These are phyloP conservation scores for Netelia fuscicornis DNA, from an alignment of 2,888 invertebrate species.

Conservation along the genomic window DNA sequence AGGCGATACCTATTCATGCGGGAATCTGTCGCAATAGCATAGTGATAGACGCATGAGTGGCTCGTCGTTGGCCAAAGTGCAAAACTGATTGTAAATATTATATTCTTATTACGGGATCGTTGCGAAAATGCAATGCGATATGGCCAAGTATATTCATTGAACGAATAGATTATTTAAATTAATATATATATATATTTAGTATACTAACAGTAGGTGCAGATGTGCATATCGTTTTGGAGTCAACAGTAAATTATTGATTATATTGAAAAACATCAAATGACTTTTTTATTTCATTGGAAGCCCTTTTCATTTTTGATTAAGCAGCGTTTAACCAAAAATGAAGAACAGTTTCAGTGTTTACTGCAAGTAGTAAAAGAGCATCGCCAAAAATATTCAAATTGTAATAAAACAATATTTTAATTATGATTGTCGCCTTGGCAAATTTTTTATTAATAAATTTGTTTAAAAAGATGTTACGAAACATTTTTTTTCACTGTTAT, in stretches of 20 bases:
- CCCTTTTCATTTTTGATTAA: no score
- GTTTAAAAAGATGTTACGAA: no score
- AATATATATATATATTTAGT: slow-evolving; percentile 33
- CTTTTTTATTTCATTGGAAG: background rate
- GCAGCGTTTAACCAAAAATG: no score
- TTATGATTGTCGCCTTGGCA: no score
- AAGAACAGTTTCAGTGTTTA: no score
- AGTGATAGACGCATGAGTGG: slow-evolving; percentile 22
- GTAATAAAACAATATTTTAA: no score
- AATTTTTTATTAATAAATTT: no score
- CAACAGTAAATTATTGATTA: no score
- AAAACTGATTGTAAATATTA: slow-evolving; percentile 57
- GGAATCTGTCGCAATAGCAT: slow-evolving; percentile 30
- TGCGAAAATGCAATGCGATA: slow-evolving; percentile 54
- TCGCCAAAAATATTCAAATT: no score
- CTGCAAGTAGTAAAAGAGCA: no score
- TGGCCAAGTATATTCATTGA: slow-evolving; percentile 70
- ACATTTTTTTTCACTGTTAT: no score
- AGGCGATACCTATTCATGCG: slow-evolving; percentile 34
- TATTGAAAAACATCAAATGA: background rate
- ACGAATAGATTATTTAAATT: slow-evolving; percentile 70
- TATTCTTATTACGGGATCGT: slow-evolving; percentile 47
- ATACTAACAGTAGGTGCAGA: slow-evolving; percentile 8
- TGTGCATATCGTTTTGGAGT: background rate
- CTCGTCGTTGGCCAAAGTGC: slow-evolving; percentile 11